Conservation (phyloP, 2,888 invertebrate genomes). For the Agrenia bidenticulata region DNA sequence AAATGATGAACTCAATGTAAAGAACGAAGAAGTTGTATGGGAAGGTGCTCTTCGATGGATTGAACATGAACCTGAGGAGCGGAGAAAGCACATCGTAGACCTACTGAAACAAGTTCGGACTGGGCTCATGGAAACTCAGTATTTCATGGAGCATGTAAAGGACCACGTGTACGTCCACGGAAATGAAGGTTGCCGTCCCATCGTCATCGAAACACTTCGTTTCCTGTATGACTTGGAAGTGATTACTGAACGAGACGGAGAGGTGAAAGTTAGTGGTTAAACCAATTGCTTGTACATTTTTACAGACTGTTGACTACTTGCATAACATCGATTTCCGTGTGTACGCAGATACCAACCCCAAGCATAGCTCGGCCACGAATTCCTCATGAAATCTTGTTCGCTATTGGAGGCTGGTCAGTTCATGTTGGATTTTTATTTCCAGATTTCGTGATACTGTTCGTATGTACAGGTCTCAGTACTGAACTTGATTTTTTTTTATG, state of each 20-base stretch:
- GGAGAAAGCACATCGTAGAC: constrained; percentile 73
- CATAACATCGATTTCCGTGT: background rate
- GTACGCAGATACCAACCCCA: constrained; percentile 64
- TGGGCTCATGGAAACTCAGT: constrained; percentile 81
- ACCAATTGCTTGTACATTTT: background rate
- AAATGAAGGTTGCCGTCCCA: constrained; percentile 79
- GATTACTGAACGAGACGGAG: constrained; percentile 74
- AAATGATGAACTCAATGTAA: constrained; percentile 79
- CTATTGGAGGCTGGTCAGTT: constrained; percentile 62
- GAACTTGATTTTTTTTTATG: background rate
- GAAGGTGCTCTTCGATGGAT: constrained; percentile 85
- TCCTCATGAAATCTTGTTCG: constrained; percentile 86
- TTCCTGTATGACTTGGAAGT: constrained; percentile 90
- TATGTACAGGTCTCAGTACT: background rate
- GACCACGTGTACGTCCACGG: constrained; percentile 82
- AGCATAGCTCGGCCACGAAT: constrained; percentile 72
- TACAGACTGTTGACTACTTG: background rate
- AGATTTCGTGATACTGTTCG: background rate
- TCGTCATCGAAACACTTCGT: constrained; percentile 86
- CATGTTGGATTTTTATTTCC: background rate
- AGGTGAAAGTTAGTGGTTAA: constrained; percentile 60
- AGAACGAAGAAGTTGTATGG: constrained; percentile 85
- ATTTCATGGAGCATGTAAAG: constrained; percentile 79
- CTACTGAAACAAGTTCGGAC: constrained; percentile 78
- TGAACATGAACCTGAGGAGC: constrained; percentile 69